These are phyloP conservation scores for Leistus spinibarbis DNA, from an alignment of 2,888 invertebrate genomes.

Conservation along the genomic window DNA sequence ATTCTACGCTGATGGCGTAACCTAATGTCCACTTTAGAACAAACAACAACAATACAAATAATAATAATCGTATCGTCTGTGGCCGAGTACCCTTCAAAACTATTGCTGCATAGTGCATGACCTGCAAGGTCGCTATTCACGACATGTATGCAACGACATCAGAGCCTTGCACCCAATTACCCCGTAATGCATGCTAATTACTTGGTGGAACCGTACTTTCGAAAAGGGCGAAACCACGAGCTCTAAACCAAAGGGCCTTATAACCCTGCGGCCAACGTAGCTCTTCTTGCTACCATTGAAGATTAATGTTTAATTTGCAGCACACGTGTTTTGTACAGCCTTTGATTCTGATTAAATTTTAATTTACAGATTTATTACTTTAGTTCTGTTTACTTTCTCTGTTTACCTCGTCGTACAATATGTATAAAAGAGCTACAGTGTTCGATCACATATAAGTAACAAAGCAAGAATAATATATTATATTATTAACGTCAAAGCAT, in stretches of 20 bases:
- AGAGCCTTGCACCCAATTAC: background rate
- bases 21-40: background rate
- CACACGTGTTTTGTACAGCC: background rate
- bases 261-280: background rate
- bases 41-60: background rate
- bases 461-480: no score
- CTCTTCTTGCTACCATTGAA: background rate
- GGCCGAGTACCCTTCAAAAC: constrained; percentile 2
- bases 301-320: background rate
- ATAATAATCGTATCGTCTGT: background rate
- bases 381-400: background rate
- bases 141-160: background rate
- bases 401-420: no score
- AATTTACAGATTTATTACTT: background rate
- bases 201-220: constrained; percentile 20
- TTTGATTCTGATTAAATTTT: background rate
- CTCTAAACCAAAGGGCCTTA: background rate
- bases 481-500: no score
- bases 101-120: background rate
- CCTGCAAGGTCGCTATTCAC: background rate
- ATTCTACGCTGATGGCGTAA: background rate
- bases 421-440: no score
- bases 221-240: constrained; percentile 2
- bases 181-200: constrained; percentile 21
- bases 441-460: no score